Evolutionary conservation across 1,140 invertebrate species (phyloP).

Genomic region (Eciton burchellii): DNA sequence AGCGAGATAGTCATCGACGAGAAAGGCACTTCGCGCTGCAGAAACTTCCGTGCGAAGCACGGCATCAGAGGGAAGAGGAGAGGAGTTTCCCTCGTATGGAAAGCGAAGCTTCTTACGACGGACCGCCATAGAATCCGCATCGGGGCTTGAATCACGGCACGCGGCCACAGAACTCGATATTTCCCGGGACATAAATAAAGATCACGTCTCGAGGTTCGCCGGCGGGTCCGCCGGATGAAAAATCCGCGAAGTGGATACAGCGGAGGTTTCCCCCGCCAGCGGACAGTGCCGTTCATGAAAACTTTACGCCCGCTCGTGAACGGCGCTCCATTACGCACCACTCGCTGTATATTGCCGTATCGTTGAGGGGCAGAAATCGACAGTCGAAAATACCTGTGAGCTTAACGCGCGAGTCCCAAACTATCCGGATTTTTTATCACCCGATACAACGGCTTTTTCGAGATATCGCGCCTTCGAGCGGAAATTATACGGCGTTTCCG

Average conservation of each 20-base stretch:
- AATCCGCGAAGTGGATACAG: slow-evolving; percentile 47
- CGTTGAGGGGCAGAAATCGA: neutral
- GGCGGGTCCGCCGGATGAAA: slow-evolving; percentile 28
- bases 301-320: slow-evolving; percentile 25
- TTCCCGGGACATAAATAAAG: slow-evolving; percentile 65
- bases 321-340: neutral
- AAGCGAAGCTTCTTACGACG: slow-evolving; percentile 28
- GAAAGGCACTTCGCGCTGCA: too few relatives aligned
- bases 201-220: slow-evolving; percentile 44
- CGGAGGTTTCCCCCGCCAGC: slow-evolving; percentile 17
- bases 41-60: too few relatives aligned
- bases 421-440: neutral
- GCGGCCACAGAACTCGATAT: slow-evolving; percentile 52
- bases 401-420: slow-evolving; percentile 1
- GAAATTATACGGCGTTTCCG: neutral
- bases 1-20: too few relatives aligned
- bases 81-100: neutral
- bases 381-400: neutral
- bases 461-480: neutral
- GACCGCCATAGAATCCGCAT: slow-evolving; percentile 27
- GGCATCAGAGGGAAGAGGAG: too few relatives aligned
- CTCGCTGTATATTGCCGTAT: slow-evolving; percentile 6
- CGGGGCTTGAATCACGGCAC: slow-evolving; percentile 63
- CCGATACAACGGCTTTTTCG: neutral
- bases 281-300: slow-evolving; percentile 17